These are phyloP conservation scores for Lithophane ornitopus DNA, from an alignment of 2,888 invertebrate genomes.

Conservation along the genomic window DNA sequence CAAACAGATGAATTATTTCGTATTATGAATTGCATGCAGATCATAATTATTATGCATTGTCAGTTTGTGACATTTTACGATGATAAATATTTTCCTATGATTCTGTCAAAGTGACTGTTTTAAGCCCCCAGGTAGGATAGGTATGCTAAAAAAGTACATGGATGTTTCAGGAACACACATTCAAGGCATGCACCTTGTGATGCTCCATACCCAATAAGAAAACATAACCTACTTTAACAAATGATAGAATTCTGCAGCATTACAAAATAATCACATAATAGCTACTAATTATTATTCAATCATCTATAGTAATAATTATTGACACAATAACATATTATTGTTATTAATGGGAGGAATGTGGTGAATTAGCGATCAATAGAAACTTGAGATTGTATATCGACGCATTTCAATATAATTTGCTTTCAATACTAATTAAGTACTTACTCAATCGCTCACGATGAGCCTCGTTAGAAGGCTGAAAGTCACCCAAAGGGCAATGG, in stretches of 20 bases:
- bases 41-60: too few relatives aligned
- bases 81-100: too few relatives aligned
- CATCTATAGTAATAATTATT: slow-evolving; percentile 2
- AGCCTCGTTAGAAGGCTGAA: background rate
- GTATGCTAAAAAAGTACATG: background rate
- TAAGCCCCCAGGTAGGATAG: too few relatives aligned
- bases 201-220: background rate
- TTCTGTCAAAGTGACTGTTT: too few relatives aligned
- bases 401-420: slow-evolving; percentile 5
- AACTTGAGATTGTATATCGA: slow-evolving; percentile 43
- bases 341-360: slow-evolving; percentile 22
- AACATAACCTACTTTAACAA: background rate
- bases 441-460: background rate
- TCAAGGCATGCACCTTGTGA: background rate
- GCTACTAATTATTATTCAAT: slow-evolving; percentile 21
- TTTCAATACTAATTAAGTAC: background rate
- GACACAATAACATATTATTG: slow-evolving; percentile 38
- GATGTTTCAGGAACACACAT: background rate
- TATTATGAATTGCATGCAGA: too few relatives aligned
- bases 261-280: slow-evolving; percentile 16
- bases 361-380: slow-evolving; percentile 49
- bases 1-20: too few relatives aligned
- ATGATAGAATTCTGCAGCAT: slow-evolving; percentile 1
- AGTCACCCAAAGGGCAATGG: background rate
- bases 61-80: too few relatives aligned